A percentile compares a stretch with the other conserved stretches of the same genome.
Conservation (phyloP, 2,797 vertebrate species). For the Dermochelys coriacea region DNA sequence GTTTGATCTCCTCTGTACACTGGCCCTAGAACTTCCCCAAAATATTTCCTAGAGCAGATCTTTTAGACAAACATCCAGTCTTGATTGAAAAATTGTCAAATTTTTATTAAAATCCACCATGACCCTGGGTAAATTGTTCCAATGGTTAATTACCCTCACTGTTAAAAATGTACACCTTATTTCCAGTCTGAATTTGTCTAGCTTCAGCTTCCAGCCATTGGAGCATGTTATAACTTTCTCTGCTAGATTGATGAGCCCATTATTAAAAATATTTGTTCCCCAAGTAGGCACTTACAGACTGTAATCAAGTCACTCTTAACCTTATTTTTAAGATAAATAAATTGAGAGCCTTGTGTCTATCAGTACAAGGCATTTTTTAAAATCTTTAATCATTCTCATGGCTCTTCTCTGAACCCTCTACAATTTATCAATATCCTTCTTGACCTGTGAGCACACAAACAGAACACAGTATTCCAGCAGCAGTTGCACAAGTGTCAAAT, state of each 20-base stretch:
- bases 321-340: not conserved
- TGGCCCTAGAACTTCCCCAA: not conserved
- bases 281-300: not conserved
- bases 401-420: not conserved
- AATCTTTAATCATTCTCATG: not conserved
- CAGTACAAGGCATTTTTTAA: not conserved
- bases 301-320: not conserved
- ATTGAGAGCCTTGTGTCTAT: not conserved
- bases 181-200: not conserved
- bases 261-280: not conserved
- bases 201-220: too few relatives aligned
- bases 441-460: not conserved
- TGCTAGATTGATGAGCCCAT: not conserved
- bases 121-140: not conserved
- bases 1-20: not conserved
- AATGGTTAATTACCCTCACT: not conserved
- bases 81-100: not conserved
- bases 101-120: too few relatives aligned
- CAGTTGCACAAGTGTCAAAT: not conserved
- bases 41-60: not conserved
- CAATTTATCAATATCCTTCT: not conserved
- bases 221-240: not conserved
- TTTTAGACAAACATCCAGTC: not conserved
- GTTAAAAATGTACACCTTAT: not conserved
- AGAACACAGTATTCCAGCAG: not conserved